Base-by-base conservation (phyloP, 2,797 vertebrate genomes). In the Phalloptychus januarius region DNA sequence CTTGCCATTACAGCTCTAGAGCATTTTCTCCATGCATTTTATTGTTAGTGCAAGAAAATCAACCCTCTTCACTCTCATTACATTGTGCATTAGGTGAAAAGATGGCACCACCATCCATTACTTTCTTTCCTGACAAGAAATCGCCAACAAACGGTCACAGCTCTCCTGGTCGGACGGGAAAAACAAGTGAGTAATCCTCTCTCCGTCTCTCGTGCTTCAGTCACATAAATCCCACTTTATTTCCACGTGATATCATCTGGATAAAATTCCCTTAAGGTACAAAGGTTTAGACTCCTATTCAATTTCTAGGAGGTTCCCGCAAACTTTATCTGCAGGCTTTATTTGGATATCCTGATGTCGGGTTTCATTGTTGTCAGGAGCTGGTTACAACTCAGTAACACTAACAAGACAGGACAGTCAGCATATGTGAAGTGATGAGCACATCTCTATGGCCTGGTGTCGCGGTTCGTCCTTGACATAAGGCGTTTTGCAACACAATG, bases 121-220 rank as follows among this genome's bases (percentile, higher is more conserved):
- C 86, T 71, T 86, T 93, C 1, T 85, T 91, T 79, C 85, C 92
- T 69, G 95, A 96, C 25, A 95, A 92, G 88, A 94, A 81, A 90
- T 90, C 86, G 71, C 93, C 89, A 2, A 94, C 92, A 74, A 95
- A 94, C 36, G 87, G 90, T 52, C 92, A 92, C 76, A 80, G 88
- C 82, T 95, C 95, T 72, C 95, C 94, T 3, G 90, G 86, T 40
- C 85, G 92, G 72, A 89, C 85, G n/a, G 91, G 90, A 38, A 96
- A 92, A 89, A 90, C 87, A 0, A 90, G 96, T 96, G 91, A 94
- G 95, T 92, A 83, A 88, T 86, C 77, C 72, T 76, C 63, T 71
- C 46, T 2, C 52, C 5, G 4, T 25, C 23, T 40, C 36, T 67
- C 36, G 7, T 63, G 38, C 31, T 69, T 36, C 76, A 67, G 74